Base-by-base conservation (phyloP, 2,113 vertebrate genomes). In the Clinocottus analis region DNA sequence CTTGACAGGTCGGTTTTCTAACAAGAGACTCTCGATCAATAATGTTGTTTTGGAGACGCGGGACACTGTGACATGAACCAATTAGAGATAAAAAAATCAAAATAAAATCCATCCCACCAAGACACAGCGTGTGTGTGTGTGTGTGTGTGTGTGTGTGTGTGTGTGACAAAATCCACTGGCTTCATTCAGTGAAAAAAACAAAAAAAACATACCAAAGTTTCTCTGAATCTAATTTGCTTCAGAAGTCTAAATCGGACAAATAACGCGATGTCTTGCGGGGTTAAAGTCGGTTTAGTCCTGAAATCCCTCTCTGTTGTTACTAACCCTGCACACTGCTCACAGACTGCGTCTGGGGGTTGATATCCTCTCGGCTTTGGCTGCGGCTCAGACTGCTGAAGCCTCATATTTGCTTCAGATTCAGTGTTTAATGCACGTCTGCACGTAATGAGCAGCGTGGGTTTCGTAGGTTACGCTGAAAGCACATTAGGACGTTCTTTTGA, bases 61-160 rank as follows among this genome's bases (percentile, higher is more conserved):
- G 49, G 76, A 67, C 4, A 74, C 23, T 68, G 75, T 62, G 71
- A 82, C 72, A 17, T 41, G 76, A 75, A 62, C 59, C 65, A 82
- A 63, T 60, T 73, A 78, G 4, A 71, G 61, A 21, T 53, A 45
- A 1, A 16, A 39, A 39, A 6, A 39, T 39, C 4, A 6, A 39
- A 4, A 43, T 55, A 78, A 72, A 75, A 51, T 65, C 60, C 6
- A 47, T 21, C 63, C 49, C 58, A 68, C 25, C 12, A 65, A 69
- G 23, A 49, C 4, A 27, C 7, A 3, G 25, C 5, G 67, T 45
- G 35, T 66, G 51, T 51, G 70, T 43, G 27, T 53, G 25, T 41
- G 55, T 63, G 27, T 62, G 41, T 41, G 55, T 62, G 27, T 61
- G 37, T 65, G 49, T 49, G 62, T 43, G 35, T 53, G 64, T 39